Base-by-base conservation (phyloP, 2,797 vertebrate species). In the Tragelaphus eurycerus region DNA sequence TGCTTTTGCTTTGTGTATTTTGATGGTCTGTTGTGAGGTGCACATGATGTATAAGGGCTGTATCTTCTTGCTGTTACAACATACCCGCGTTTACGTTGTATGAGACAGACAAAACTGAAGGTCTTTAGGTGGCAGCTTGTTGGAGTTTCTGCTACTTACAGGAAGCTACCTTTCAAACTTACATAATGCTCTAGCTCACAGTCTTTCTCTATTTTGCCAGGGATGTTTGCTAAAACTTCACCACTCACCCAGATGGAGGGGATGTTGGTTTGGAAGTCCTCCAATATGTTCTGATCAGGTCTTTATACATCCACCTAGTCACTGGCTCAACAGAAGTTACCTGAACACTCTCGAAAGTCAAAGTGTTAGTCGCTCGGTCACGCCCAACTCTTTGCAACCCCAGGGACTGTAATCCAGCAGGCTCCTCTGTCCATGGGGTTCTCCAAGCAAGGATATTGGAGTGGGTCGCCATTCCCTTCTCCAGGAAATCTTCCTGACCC, bases 341-440 rank as follows among this genome's bases (percentile, higher is more conserved):
- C 38, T 38, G 27, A 34, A 82, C 11, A 54, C 2, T 54, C 7
- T 9, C 4, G 19, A 71, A 71, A 38, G 10, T 38, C 64, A 71
- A 6, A 3, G 4, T 71, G 19, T 71, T 6, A 71, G 34, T 71
- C 0, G 0, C 67, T 38, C 34, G 23, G 34, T 38, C 2, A 23
- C 0, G 19, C 21, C 67, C 34, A 11, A 38, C 67, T 23, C 19
- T 38, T 34, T 38, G 67, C 1, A 0, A 23, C 10, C 19, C 34
- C 10, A 6, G 12, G 19, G 34, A 6, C 64, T 23, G 19, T 71
- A 71, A 10, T 34, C 64, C 64, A 23, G 8, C 10, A 38, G 64
- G 64, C 64, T 71, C 34, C n/a, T 71, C 64, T 38, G 64, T 23
- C 34, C 34, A 12, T 19, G 64, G 19, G 12, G 23, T 38, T 12